Evolutionary conservation across 2,888 invertebrate genomes (phyloP).

Genomic region (Rhamphomyia laevipes): DNA sequence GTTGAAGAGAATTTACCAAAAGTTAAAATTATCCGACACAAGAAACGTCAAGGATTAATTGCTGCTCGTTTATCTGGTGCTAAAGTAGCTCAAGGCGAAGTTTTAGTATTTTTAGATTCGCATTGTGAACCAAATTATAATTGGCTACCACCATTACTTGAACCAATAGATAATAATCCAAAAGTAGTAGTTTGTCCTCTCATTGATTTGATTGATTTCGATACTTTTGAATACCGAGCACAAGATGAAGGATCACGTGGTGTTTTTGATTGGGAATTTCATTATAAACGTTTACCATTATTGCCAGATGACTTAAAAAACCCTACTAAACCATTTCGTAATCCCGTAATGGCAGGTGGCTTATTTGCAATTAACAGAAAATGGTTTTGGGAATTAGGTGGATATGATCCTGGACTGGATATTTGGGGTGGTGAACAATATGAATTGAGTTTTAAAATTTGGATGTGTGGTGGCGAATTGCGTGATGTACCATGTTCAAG

Average conservation of each 20-base stretch:
- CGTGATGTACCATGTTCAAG: constrained; percentile 87
- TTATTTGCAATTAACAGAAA: constrained; percentile 84
- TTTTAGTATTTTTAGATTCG: constrained; percentile 80
- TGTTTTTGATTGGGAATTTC: constrained; percentile 96
- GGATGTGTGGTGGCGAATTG: constrained; percentile 94
- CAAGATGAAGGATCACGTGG: constrained; percentile 82
- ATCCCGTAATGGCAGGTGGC: constrained; percentile 97
- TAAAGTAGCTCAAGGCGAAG: constrained; percentile 60
- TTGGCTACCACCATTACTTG: constrained; percentile 84
- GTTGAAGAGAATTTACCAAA: constrained; percentile 58
- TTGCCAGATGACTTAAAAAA: constrained; percentile 29
- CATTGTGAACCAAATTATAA: constrained; percentile 86
- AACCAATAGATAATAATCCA: constrained; percentile 76
- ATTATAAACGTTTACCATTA: constrained; percentile 85
- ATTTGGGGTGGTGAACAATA: constrained; percentile 99
- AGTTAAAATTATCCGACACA: constrained; percentile 63
- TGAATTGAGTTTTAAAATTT: constrained; percentile 93
- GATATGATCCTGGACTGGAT: constrained; percentile 84
- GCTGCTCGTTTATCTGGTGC: constrained; percentile 82
- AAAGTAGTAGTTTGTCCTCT: constrained; percentile 89
- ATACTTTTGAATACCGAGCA: constrained; percentile 83
- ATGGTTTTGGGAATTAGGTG: constrained; percentile 96
- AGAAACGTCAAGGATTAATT: constrained; percentile 70
- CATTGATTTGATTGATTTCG: constrained; percentile 89
- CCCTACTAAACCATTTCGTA: constrained; percentile 42